Conservation (phyloP, 2,888 invertebrate genomes). For the Linnaemya tessellans region DNA sequence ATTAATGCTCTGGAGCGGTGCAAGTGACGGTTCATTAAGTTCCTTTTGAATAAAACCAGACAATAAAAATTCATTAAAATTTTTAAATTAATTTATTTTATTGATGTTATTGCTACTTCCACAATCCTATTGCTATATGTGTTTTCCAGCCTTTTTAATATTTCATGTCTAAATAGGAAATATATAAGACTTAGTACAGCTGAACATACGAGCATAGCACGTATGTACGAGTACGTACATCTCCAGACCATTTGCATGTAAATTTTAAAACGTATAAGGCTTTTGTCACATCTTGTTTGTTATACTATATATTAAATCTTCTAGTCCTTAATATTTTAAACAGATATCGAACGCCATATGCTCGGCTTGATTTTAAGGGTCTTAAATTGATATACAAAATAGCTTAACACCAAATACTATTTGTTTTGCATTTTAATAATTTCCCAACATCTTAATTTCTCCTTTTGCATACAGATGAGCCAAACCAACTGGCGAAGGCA, state of each 20-base stretch:
- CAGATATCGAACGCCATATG: not conserved
- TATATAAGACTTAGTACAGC: no score
- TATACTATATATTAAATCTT: not conserved
- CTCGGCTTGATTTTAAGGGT: not conserved
- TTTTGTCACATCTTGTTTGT: not conserved
- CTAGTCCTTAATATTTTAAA: not conserved
- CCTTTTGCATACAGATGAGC: conserved; percentile 73
- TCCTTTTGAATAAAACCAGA: no score
- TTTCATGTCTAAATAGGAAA: no score
- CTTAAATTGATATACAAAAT: not conserved
- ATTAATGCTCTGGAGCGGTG: no score
- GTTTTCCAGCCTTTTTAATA: no score
- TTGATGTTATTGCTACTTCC: no score
- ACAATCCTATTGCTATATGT: no score
- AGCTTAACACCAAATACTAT: not conserved
- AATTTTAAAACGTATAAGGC: not conserved
- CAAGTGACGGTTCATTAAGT: no score
- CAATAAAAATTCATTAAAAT: no score
- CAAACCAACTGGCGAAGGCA: conserved; percentile 62
- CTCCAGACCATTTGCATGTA: not conserved
- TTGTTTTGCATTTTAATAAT: conserved; percentile 46
- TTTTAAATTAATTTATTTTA: no score
- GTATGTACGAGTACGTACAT: no score
- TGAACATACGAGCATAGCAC: no score
- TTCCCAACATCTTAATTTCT: conserved; percentile 22